Conservation (phyloP, 2,888 invertebrate species). For the Belgica antarctica region DNA sequence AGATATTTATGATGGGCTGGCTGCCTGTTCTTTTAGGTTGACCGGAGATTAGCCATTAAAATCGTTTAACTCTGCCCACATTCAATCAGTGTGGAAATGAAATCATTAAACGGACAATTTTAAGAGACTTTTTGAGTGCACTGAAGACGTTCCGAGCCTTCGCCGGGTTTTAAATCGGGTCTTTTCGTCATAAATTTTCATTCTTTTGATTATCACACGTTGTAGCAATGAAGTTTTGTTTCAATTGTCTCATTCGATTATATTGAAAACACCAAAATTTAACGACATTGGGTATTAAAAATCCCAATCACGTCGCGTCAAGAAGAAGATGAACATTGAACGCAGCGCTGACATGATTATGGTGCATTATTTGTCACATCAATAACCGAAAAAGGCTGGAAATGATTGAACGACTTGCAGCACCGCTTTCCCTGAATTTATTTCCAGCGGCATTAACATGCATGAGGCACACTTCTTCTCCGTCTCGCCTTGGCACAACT, state of each 20-base stretch:
- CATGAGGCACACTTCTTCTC: slow-evolving; percentile 31
- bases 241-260: slow-evolving; percentile 30
- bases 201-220: neutral
- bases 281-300: neutral
- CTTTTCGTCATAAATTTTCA: neutral
- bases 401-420: slow-evolving; percentile 23
- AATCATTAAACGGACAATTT: slow-evolving; percentile 1
- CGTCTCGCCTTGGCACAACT: slow-evolving; percentile 19
- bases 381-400: slow-evolving; percentile 23
- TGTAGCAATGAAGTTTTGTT: neutral
- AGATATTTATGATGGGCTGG: slow-evolving; percentile 33
- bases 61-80: slow-evolving; percentile 41
- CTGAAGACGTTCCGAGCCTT: neutral
- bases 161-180: neutral
- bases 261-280: slow-evolving; percentile 5
- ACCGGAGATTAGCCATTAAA: slow-evolving; percentile 43
- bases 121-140: neutral
- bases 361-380: slow-evolving; percentile 39
- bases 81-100: slow-evolving; percentile 31
- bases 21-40: slow-evolving; percentile 36
- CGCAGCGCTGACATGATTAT: slow-evolving; percentile 33
- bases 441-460: slow-evolving; percentile 31
- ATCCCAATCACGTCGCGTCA: slow-evolving; percentile 17
- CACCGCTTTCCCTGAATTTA: slow-evolving; percentile 18
- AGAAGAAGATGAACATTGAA: neutral